Evolutionary conservation across 2,113 vertebrate species (phyloP), one percentile per base, ranked within the genome.

Genomic region (Eclectus roratus): DNA sequence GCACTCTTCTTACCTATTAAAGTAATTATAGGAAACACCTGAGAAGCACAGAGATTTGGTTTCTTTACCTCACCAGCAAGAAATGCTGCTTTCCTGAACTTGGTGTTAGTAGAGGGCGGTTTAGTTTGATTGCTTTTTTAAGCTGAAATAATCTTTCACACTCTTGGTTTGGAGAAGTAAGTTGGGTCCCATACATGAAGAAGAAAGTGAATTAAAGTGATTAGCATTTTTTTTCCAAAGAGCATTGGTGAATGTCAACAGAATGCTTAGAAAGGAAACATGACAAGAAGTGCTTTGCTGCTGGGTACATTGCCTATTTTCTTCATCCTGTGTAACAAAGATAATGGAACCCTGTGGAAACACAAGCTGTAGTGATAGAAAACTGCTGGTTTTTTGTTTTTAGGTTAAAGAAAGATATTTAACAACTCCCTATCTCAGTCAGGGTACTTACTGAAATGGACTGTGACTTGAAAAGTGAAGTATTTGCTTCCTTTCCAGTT

Each of bases 1-100:
- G 91, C 89, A 44, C 98, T 99, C 95, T 99, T 99, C 69, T 97
- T 98, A 15, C 99, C 99, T 99, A 37, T 55, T 25, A 78, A 86
- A 70, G 74, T 55, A 92, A 88, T 83, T 5, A 39, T 0, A 90
- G 91, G 55, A 87, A 65, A 91, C 9, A 35, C 73, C 68, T 70
- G 65, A 90, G 73, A 33, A 80, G 52, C 77, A 41, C 3, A 37
- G 19, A 56, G 39, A 50, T 44, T 35, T 29, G 7, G 60, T 81
- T 92, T 84, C 52, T 91, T 85, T 74, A 9, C 35, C 29, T 80
- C 37, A 37, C 25, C 39, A 55, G 11, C 65, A 71, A 29, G 7
- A 56, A 87, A 31, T 65, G 35, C 0, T 0, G 2, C 58, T 74
- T 60, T 66, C 60, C 24, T 87, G 35, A 79, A 10, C n/a, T 69